phyloP scores from a whole-genome alignment of 1,140 invertebrate species.

The Cherax destructor region DNA sequence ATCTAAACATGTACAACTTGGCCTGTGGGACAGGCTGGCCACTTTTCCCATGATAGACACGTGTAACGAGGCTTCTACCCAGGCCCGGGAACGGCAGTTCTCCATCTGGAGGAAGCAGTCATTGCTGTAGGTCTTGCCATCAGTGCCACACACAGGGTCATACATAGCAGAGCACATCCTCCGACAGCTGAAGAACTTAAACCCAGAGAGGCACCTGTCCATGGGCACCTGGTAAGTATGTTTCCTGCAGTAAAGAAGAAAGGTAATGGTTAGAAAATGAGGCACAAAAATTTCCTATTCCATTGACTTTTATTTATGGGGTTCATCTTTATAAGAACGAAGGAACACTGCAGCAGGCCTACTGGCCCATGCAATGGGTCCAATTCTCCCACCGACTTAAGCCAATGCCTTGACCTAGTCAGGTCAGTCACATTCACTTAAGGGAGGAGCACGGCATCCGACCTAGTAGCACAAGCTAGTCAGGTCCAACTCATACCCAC shows the following conservation, averaged over 20 bases:
- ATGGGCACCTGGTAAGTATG: slow-evolving; percentile 94
- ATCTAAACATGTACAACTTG: slow-evolving; percentile 82
- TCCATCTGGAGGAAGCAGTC: slow-evolving; percentile 87
- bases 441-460: too few species aligned
- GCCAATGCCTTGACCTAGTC: too few species aligned
- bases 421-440: too few species aligned
- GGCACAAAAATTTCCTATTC: too few species aligned
- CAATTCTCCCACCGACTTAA: too few species aligned
- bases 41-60: slow-evolving; percentile 82
- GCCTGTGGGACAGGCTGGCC: slow-evolving; percentile 82
- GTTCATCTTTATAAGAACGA: too few species aligned
- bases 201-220: slow-evolving; percentile 82
- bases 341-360: too few species aligned
- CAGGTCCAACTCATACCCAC: too few species aligned
- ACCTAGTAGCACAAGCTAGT: too few species aligned
- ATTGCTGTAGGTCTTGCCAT: slow-evolving; percentile 92
- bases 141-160: slow-evolving; percentile 87
- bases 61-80: slow-evolving; percentile 75
- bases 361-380: too few species aligned
- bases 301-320: too few species aligned
- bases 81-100: slow-evolving; percentile 82
- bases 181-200: slow-evolving; percentile 72
- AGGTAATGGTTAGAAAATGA: too few species aligned
- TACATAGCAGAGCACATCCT: slow-evolving; percentile 88
- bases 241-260: slow-evolving; percentile 79